These are phyloP conservation scores for Ormyrus pomaceus DNA, from an alignment of 2,888 invertebrate species.

Conservation along the genomic window DNA sequence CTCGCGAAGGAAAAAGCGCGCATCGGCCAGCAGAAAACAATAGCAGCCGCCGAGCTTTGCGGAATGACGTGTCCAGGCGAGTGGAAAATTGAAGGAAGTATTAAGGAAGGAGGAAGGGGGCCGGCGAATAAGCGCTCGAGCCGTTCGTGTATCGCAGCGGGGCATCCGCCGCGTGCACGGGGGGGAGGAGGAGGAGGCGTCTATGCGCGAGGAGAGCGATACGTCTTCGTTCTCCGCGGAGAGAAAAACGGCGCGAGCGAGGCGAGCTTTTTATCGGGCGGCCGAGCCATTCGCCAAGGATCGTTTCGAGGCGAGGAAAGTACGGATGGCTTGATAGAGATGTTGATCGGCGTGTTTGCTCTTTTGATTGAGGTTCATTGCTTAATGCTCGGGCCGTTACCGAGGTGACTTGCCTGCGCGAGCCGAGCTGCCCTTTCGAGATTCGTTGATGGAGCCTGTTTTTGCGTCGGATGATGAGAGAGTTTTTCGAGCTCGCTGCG, in stretches of 20 bases:
- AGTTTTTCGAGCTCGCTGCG: too few species aligned
- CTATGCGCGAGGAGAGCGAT: conserved; percentile 16
- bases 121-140: conserved; percentile 54
- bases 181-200: too few species aligned
- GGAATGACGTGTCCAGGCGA: background rate
- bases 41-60: too few species aligned
- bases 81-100: conserved; percentile 20
- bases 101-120: conserved; percentile 7
- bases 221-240: conserved; percentile 50
- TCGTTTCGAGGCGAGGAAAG: conserved; percentile 26
- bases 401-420: too few species aligned
- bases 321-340: background rate
- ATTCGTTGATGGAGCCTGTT: too few species aligned
- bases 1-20: too few species aligned
- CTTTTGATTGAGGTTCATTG: conserved; percentile 5
- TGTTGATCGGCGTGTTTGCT: conserved; percentile 17
- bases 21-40: too few species aligned
- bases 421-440: too few species aligned
- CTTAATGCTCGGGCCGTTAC: too few species aligned
- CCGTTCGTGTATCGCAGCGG: conserved; percentile 70
- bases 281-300: conserved; percentile 38
- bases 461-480: too few species aligned
- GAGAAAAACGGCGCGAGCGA: background rate
- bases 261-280: background rate
- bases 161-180: conserved; percentile 52